phyloP scores from a whole-genome alignment of 64 coral and sea anemone genomes.

The Acropora yongei region DNA sequence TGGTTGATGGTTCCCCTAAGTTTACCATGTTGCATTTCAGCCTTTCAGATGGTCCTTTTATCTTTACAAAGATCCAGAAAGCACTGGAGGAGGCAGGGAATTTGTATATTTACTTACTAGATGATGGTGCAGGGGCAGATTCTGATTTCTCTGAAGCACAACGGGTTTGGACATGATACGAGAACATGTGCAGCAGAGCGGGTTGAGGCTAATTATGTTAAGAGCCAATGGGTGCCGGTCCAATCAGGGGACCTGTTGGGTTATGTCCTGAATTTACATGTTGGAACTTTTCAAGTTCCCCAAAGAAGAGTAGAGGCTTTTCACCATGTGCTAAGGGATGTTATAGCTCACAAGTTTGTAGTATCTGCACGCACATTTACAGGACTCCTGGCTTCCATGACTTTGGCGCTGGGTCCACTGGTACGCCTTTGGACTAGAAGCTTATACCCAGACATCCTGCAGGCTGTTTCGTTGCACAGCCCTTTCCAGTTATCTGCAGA shows the following conservation, averaged over 20 bases:
- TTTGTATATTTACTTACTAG: slow-evolving; percentile 57
- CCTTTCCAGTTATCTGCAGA: slow-evolving; percentile 2
- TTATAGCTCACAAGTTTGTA: slow-evolving; percentile 23
- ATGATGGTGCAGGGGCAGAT: slow-evolving; percentile 51
- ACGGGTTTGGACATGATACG: not conserved
- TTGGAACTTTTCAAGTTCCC: slow-evolving; percentile 54
- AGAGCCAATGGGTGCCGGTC: slow-evolving; percentile 59
- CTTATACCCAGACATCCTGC: slow-evolving; percentile 17
- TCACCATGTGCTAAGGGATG: slow-evolving; percentile 10
- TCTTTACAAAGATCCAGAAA: slow-evolving; percentile 59
- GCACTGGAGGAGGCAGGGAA: slow-evolving; percentile 50
- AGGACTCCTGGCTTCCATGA: slow-evolving; percentile 65
- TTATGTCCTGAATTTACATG: slow-evolving; percentile 59
- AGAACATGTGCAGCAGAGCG: slow-evolving; percentile 16
- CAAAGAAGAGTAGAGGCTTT: slow-evolving; percentile 41
- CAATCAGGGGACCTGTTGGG: slow-evolving; percentile 56
- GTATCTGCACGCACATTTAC: slow-evolving; percentile 44
- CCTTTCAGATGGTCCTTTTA: slow-evolving; percentile 24
- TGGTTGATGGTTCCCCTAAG: slow-evolving; percentile 10
- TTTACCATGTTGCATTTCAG: slow-evolving; percentile 43
- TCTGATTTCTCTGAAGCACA: slow-evolving; percentile 9
- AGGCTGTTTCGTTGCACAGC: slow-evolving; percentile 31
- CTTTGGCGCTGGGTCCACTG: slow-evolving; percentile 59
- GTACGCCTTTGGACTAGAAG: slow-evolving; percentile 43
- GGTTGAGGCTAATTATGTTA: slow-evolving; percentile 44